phyloP scores from a whole-genome alignment of 2,113 vertebrate species.

The Rhinoderma darwinii region DNA sequence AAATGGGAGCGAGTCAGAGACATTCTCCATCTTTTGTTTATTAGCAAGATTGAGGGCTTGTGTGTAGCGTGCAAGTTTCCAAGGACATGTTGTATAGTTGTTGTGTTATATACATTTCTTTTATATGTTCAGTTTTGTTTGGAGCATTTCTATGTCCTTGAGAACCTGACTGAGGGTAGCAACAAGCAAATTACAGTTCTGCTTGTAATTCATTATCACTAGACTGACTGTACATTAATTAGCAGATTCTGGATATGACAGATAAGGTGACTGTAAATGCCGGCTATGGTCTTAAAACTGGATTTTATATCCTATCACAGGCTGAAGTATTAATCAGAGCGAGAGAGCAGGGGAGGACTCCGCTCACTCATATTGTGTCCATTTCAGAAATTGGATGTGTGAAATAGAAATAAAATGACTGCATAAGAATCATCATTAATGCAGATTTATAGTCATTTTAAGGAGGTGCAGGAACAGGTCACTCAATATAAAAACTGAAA shows the following conservation, averaged over 20 bases:
- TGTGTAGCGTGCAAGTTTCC: constrained; percentile 2
- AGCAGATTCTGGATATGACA: constrained; percentile 33
- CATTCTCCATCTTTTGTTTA: constrained; percentile 16
- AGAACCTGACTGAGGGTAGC: not conserved
- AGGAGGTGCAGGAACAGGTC: not conserved
- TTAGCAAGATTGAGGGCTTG: not conserved
- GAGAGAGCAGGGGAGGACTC: not conserved
- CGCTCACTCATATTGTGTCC: not conserved
- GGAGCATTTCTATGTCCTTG: constrained; percentile 3
- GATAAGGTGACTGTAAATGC: constrained; percentile 42
- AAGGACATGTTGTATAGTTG: not conserved
- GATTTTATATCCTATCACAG: constrained; percentile 25
- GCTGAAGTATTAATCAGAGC: constrained; percentile 24
- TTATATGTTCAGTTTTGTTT: not conserved
- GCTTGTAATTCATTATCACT: constrained; percentile 31
- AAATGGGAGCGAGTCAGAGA: not conserved
- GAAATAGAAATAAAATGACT: not conserved
- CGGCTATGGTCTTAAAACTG: constrained; percentile 17
- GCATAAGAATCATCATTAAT: not conserved
- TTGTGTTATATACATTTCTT: not conserved
- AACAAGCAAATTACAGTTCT: constrained; percentile 21
- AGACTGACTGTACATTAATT: constrained; percentile 40
- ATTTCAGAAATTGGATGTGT: constrained; percentile 29
- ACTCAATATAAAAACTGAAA: not conserved
- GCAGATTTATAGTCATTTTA: not conserved